Base-by-base conservation (phyloP, 2,888 invertebrate species). In the Phortica okadai region DNA sequence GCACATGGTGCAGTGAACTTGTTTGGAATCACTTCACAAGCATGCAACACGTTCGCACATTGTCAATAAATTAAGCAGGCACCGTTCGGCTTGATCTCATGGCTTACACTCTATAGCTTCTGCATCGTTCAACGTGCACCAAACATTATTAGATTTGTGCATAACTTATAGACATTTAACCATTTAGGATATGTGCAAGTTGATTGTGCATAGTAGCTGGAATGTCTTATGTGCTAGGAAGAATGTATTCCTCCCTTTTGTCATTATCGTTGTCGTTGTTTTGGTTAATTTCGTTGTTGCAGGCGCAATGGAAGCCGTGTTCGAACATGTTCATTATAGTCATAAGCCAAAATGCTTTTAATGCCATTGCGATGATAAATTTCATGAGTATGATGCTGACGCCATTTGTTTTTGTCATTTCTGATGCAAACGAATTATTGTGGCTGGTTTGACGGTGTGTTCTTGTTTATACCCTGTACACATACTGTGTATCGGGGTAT, bases 71-170 rank as follows among this genome's bases (percentile, higher is more conserved):
- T n/a, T 56, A n/a, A 56, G 56, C 14, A 10, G 11, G 50, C 50
- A 11, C 8, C 50, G 1, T 50, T 10, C 11, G n/a, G 56, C 56
- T 56, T 56, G 56, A 56, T 21, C 14, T n/a, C n/a, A 0, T 21
- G n/a, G 14, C 56, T 21, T 1, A 21, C 21, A 21, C 21, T 21
- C 21, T 21, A 21, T 21, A 21, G 21, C 21, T 21, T 21, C 21
- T 56, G 14, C 8, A 56, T 56, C 14, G 14, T n/a, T n/a, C 56
- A 56, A n/a, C 14, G 56, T 56, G 11, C 14, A 11, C 21, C 14
- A n/a, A 66, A 41, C 41, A 66, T 66, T 66, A 66, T 41, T 42
- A 41, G 42, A 66, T 66, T 66, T 66, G 25, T 41, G 66, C 66
- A 66, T 66, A 66, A 66, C 41, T 66, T 66, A 66, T 66, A 41